Evolutionary conservation across 2,113 vertebrate species (phyloP).

Genomic region (Cyprinodon brontotheroides): DNA sequence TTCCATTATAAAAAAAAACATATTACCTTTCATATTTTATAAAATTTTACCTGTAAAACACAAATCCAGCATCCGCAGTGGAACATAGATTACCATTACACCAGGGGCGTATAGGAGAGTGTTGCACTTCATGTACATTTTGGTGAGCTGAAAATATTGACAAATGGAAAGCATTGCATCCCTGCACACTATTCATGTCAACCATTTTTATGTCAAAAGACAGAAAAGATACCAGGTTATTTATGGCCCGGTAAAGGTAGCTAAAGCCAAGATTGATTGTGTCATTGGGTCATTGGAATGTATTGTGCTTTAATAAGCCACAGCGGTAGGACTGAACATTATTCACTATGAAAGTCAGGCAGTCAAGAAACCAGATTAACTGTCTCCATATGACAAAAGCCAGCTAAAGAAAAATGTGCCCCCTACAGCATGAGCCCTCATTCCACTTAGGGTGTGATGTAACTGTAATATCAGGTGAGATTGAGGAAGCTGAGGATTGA

Average conservation of each 20-base stretch:
- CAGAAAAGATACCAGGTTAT: neutral
- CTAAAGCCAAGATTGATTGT: constrained; percentile 13
- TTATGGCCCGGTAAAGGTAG: neutral
- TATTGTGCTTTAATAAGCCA: constrained; percentile 42
- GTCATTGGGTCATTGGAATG: constrained; percentile 42
- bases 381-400: constrained; percentile 47
- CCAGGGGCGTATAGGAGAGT: too few species aligned
- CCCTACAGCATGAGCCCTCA: constrained; percentile 15
- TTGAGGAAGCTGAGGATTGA: constrained; percentile 21
- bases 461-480: constrained; percentile 24
- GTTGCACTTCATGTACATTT: too few species aligned
- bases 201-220: neutral
- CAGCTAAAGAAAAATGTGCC: constrained; percentile 45
- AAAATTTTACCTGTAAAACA: too few species aligned
- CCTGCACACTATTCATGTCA: neutral
- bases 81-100: too few species aligned
- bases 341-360: constrained; percentile 47
- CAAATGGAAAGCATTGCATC: neutral
- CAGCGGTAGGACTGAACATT: constrained; percentile 34
- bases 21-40: too few species aligned
- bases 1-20: too few species aligned
- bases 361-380: constrained; percentile 62
- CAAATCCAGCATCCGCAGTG: too few species aligned
- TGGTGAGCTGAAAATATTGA: neutral
- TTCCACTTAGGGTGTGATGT: constrained; percentile 50